Percentiles rank a stretch among this genome's conserved stretches.
phyloP scores from a whole-genome alignment of 2,888 invertebrate species.

The Tanypteryx hageni region DNA sequence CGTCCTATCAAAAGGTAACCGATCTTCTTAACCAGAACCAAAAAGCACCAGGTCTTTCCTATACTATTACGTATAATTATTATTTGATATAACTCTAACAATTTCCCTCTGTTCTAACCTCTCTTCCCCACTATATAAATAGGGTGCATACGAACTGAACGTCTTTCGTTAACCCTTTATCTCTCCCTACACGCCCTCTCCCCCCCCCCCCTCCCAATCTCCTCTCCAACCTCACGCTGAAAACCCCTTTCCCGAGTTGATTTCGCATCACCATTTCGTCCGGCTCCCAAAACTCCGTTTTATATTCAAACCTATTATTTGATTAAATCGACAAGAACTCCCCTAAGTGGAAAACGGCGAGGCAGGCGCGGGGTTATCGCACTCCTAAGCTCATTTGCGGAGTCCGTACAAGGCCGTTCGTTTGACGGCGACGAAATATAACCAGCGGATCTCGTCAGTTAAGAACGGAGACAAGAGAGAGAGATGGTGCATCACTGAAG shows the following conservation, averaged over 20 bases:
- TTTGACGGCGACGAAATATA: not conserved
- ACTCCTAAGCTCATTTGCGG: conserved; percentile 55
- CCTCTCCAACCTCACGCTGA: not conserved
- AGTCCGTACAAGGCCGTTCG: conserved; percentile 39
- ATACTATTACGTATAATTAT: no score
- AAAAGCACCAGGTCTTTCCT: no score
- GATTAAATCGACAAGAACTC: conserved; percentile 58
- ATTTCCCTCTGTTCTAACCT: no score
- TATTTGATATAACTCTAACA: no score
- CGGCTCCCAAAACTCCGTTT: not conserved
- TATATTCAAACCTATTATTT: conserved; percentile 58
- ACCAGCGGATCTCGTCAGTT: not conserved
- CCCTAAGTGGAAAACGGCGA: conserved; percentile 30
- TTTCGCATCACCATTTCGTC: not conserved
- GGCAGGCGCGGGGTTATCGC: conserved; percentile 49
- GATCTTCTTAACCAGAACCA: no score
- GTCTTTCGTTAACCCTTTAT: not conserved
- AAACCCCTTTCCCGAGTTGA: not conserved
- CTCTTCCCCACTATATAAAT: no score
- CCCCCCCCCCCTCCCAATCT: not conserved
- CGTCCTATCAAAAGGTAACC: no score
- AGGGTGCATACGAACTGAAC: no score
- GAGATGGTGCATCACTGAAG: not conserved
- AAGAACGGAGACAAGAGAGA: not conserved
- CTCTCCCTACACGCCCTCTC: not conserved